Conservation (phyloP, 2,888 invertebrate genomes). For the Corbicula japonica region DNA sequence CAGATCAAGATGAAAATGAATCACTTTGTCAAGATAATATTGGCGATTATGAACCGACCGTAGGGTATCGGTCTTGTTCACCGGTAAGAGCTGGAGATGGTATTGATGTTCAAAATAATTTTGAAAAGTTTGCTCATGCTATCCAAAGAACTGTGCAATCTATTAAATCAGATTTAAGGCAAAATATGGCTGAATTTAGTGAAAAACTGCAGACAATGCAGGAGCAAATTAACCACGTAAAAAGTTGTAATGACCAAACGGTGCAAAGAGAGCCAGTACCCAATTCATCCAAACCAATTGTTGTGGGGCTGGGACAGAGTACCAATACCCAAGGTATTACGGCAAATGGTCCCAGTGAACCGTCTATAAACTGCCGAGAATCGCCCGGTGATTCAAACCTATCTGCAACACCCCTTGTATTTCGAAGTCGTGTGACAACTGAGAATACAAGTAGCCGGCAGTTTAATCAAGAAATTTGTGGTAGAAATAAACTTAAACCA, state of each 20-base stretch:
- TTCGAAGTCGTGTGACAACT: too few relatives aligned
- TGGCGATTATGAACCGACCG: too few relatives aligned
- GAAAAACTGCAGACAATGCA: conserved; percentile 2
- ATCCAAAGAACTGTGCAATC: not conserved
- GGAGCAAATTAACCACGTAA: not conserved
- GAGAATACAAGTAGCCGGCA: too few relatives aligned
- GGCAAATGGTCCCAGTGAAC: not conserved
- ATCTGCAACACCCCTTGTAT: too few relatives aligned
- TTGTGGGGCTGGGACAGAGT: not conserved
- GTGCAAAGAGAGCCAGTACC: not conserved
- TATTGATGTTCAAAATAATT: not conserved
- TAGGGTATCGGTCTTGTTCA: too few relatives aligned
- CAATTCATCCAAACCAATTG: not conserved
- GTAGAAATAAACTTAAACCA: conserved; percentile 28
- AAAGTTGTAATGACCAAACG: too few relatives aligned
- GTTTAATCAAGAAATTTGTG: not conserved
- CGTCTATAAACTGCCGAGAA: too few relatives aligned
- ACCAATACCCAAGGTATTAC: not conserved
- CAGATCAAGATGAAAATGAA: too few relatives aligned
- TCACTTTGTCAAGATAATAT: too few relatives aligned
- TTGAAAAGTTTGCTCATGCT: not conserved
- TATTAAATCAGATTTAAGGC: not conserved
- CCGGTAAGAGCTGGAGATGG: conserved; percentile 1
- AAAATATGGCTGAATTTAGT: not conserved
- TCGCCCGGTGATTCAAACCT: not conserved